Evolutionary conservation across 2,113 vertebrate genomes (phyloP).

Genomic region (Danio rerio): DNA sequence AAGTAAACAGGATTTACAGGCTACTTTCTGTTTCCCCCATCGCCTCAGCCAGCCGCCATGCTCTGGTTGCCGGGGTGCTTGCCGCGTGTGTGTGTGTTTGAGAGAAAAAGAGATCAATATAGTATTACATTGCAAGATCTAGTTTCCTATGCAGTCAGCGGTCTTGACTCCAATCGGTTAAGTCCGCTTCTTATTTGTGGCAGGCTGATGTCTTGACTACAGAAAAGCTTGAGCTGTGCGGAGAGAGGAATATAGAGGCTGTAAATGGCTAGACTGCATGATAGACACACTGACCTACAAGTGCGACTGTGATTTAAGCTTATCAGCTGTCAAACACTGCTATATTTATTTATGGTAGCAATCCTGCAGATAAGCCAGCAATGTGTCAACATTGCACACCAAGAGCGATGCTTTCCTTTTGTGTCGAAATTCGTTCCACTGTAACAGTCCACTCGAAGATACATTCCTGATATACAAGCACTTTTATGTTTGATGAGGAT

Average conservation of each 20-base stretch:
- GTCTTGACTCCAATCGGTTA: slow-evolving; percentile 37
- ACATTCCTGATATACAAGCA: not conserved
- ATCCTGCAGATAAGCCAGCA: slow-evolving; percentile 38
- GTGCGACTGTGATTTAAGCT: not conserved
- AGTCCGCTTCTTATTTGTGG: slow-evolving; percentile 9
- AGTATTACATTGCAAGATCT: slow-evolving; percentile 42
- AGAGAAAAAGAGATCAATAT: slow-evolving; percentile 42
- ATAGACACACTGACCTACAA: slow-evolving; percentile 19
- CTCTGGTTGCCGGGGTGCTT: slow-evolving; percentile 17
- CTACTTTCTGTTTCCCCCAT: slow-evolving; percentile 41
- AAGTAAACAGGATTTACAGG: slow-evolving; percentile 46
- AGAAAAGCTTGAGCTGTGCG: not conserved
- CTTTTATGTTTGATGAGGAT: not conserved
- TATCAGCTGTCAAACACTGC: slow-evolving; percentile 42
- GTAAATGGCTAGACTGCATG: slow-evolving; percentile 3
- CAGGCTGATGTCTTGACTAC: slow-evolving; percentile 32
- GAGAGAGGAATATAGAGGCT: not conserved
- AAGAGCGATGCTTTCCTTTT: not conserved
- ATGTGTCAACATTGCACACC: slow-evolving; percentile 17
- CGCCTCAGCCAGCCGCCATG: not conserved
- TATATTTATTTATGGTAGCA: slow-evolving; percentile 43
- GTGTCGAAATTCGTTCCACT: not conserved
- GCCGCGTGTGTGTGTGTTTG: slow-evolving; percentile 21
- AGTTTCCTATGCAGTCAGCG: slow-evolving; percentile 40
- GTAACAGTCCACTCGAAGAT: not conserved